Base-by-base conservation (phyloP, 2,888 invertebrate genomes). In the Idaea dimidiata region DNA sequence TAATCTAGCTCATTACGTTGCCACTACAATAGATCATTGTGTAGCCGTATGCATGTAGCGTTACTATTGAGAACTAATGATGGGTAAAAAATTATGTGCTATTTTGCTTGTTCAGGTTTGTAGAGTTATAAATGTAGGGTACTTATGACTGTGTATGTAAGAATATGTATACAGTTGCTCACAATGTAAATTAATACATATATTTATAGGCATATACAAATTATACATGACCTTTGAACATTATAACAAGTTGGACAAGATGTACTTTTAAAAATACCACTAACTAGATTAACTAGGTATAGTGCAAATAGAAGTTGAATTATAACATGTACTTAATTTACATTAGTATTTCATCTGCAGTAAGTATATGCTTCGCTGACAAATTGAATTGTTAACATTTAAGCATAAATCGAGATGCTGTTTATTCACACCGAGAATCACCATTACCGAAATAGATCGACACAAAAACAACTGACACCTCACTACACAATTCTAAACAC, bases 381-480 rank as follows among this genome's bases (percentile, higher is more conserved):
- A 69, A 77, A 72, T 74, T 63, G 69, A 71, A 68, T 57, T 61
- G 63, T 66, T 74, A 65, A 71, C 72, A 68, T 70, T 72, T 63
- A 73, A 72, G 63, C 73, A 74, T 73, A 76, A 76, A 82, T 80
- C 80, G 83, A 79, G 77, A 79, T 76, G 77, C 78, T 83, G 81
- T 83, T 83, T 86, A 87, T 83, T 83, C 83, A 86, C 83, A 82
- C 80, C 71, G 76, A 82, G 80, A 83, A 72, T 79, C 79, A 84
- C 76, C 78, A 73, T 68, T 72, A 84, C 84, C 67, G 79, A 87
- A 88, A 89, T 89, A 89, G 87, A 85, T 78, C 79, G 79, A 83
- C 82, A 81, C 86, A 74, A 81, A 88, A 89, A 88, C 87, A 87
- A 83, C 79, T 67, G 66, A 80, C 81, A 82, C 84, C 80, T 81